Percentiles rank a stretch among this genome's conserved stretches.
phyloP scores from a whole-genome alignment of 2,888 invertebrate genomes.

The Cephalotes varians region DNA sequence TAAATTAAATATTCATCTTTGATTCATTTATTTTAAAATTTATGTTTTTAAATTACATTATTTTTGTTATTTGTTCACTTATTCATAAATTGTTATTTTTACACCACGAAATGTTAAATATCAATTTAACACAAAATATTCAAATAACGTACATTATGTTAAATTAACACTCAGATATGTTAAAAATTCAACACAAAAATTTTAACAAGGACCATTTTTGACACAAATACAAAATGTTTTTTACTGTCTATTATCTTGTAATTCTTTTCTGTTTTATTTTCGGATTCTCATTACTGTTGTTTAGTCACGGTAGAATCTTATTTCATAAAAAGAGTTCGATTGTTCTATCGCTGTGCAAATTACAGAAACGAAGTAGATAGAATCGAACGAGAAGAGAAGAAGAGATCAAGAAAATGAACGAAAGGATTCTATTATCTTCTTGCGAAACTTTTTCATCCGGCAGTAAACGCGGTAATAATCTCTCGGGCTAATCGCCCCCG shows the following conservation, averaged over 20 bases:
- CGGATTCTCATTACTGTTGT: background rate
- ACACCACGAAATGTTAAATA: no score
- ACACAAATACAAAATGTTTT: no score
- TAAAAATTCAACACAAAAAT: no score
- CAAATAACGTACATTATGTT: no score
- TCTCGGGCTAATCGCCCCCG: background rate
- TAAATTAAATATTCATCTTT: no score
- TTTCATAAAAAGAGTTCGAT: background rate
- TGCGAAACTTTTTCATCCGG: background rate
- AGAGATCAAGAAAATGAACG: background rate
- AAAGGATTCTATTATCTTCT: background rate
- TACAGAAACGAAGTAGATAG: background rate
- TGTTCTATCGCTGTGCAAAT: background rate
- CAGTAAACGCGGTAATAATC: slow-evolving; percentile 14
- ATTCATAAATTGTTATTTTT: no score
- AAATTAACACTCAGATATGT: no score
- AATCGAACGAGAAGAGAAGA: background rate
- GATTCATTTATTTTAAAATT: no score
- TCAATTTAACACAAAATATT: no score
- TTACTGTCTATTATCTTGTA: background rate
- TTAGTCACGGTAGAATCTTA: background rate
- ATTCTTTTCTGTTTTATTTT: background rate
- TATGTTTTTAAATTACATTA: no score
- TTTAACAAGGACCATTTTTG: no score
- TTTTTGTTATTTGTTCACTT: no score